Evolutionary conservation across 2,888 invertebrate species (phyloP), one percentile per base, ranked within the genome.

Genomic region (Oxytorus armatus): DNA sequence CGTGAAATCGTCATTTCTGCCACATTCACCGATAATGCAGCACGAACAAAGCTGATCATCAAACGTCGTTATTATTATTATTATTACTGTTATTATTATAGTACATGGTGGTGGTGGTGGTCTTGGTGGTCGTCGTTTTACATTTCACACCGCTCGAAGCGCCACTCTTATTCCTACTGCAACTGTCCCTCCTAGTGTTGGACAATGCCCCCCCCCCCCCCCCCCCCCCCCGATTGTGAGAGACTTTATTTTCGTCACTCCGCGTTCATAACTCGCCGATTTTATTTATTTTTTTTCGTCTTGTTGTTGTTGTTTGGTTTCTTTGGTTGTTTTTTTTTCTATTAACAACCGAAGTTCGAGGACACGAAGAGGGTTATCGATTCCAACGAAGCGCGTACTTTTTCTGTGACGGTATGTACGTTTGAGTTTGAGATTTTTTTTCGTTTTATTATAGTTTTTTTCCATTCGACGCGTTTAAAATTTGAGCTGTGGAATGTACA

Each of bases 141-240:
- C 47, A 47, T 51, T 68, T 68, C 65, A 14, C 21, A 55, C 33
- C 66, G 29, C 61, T 73, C 55, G 66, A 47, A 25, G 39, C 59
- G 51, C n/a, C 53, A 36, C 29, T 68, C 42, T 42, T 36, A 66
- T 66, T 51, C 42, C 72, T 51, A 53, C 53, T 33, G 57, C 44
- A 73, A 82, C 63, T 77, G 25, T 66, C 77, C 75, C 44, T 78
- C 75, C 72, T 78, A 82, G 70, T 80, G 42, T 70, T 42, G 65
- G 11, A 63, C 44, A 57, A 53, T 55, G 61, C 44, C 65, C 53
- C 57, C 47, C 51, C 39, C 55, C 18, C 21, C 2, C 39, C 8
- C 39, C n/a, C n/a, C n/a, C n/a, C n/a, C n/a, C n/a, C n/a, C n/a
- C n/a, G n/a, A n/a, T n/a, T n/a, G n/a, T n/a, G n/a, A n/a, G n/a